phyloP scores from a whole-genome alignment of 2,113 vertebrate species.

The Limnothrissa miodon region DNA sequence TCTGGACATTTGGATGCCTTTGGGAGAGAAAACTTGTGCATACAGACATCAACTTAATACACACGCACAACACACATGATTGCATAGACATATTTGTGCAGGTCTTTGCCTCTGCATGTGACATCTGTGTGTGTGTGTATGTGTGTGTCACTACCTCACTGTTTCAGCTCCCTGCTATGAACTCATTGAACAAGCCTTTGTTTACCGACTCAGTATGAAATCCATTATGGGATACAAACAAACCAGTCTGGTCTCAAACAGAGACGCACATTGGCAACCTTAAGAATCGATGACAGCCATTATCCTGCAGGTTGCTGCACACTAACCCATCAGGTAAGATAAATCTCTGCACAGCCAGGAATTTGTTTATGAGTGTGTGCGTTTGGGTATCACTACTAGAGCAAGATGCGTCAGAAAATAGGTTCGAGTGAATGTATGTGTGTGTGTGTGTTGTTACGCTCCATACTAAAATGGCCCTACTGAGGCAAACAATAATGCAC shows the following conservation, averaged over 20 bases:
- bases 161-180: neutral
- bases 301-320: neutral
- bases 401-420: too few relatives aligned
- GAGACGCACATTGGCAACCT: neutral
- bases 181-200: neutral
- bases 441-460: slow-evolving; percentile 8
- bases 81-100: neutral
- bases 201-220: neutral
- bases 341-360: neutral
- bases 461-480: too few relatives aligned
- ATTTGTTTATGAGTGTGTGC: neutral
- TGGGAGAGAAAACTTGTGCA: neutral
- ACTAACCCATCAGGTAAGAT: neutral
- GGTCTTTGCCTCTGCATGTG: neutral
- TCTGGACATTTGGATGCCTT: neutral
- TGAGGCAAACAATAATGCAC: too few relatives aligned
- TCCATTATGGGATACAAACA: neutral
- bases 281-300: neutral
- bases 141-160: neutral
- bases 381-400: neutral
- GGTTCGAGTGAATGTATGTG: neutral
- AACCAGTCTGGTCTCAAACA: neutral
- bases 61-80: neutral
- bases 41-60: neutral
- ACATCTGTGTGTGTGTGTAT: neutral